Base-by-base conservation (phyloP, 2,888 invertebrate species). In the Perithous albicinctus region DNA sequence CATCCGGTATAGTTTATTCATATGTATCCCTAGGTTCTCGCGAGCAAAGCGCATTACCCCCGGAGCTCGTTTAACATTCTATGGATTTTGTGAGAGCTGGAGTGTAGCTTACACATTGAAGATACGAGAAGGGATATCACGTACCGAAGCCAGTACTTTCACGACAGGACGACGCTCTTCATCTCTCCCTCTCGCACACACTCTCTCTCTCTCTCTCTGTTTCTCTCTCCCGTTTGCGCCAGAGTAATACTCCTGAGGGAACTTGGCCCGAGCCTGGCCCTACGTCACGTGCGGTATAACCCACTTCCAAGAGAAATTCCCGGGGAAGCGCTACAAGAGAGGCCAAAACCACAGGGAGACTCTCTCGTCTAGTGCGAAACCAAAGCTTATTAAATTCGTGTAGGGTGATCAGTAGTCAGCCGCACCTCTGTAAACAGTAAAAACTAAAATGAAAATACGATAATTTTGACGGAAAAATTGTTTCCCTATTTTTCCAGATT, bases 1-100 rank as follows among this genome's bases (percentile, higher is more conserved):
- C 56, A 54, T 29, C 35, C 61, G 66, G 46, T 70, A 51, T 67
- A 63, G 63, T 41, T 67, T 64, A 72, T 64, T 72, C 64, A 26
- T 78, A 66, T 41, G 51, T 35, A 48, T 12, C 8, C 54, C 5
- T 12, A 26, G 54, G 10, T 12, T 3, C 26, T 26, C 54, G 23
- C 69, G 26, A 54, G 54, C 20, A 26, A 56, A 69, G 54, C 69
- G 26, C 54, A 41, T 54, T 54, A 56, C 54, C 64, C 51, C 20
- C 29, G 32, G 48, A n/a, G n/a, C n/a, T n/a, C 51, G 32, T 20
- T 41, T 18, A 35, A 74, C 64, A 32, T 35, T 64, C 59, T 43
- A 69, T 69, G 69, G 69, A 69, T 69, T 69, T 69, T 69, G 54
- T 54, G n/a, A n/a, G 23, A 54, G 54, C 18, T 23, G 18, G 54